Base-by-base conservation (phyloP, 2,797 vertebrate genomes). In the Micropoecilia bifurca region DNA sequence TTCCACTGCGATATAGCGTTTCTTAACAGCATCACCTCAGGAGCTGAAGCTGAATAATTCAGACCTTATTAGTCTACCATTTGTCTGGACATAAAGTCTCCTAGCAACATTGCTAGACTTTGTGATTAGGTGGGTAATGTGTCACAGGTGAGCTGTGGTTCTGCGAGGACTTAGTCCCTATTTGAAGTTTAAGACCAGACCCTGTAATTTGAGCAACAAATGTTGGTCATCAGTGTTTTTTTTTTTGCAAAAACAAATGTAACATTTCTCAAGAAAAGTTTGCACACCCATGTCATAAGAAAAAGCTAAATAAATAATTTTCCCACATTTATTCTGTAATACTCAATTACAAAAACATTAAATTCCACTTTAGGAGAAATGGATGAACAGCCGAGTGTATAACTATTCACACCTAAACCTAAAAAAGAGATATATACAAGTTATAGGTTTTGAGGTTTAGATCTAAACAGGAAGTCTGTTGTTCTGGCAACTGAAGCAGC, bases 1-100 rank as follows among this genome's bases (percentile, higher is more conserved):
- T 85, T 85, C 71, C 71, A 50, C 72, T 77, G 82, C 84, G 80
- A 79, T 86, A 75, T 85, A 91, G 88, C 84, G 80, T 91, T 90
- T 90, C 85, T 83, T 87, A 92, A 89, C 86, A 80, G 91, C 82
- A 82, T 90, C 88, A 90, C 83, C 84, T 88, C 77, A 74, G 84
- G 82, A 83, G 47, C 85, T 85, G 80, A 90, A 73, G 13, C 79
- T 89, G 88, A 93, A 93, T 93, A 89, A 92, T 93, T 88, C 86
- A 91, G 61, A 71, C 83, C 73, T 86, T 89, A 91, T 92, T 92
- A 92, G 88, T 85, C 81, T 76, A 39, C 80, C 78, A 85, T 91
- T 92, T 92, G 85, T 80, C 86, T 85, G 79, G 85, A 89, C 81
- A 90, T 82, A 79, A 91, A 87, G 83, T 90, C 83, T 93, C 87